These are phyloP conservation scores for Alloscopus bannaensis DNA, from an alignment of 2,888 invertebrate species.

Conservation along the genomic window DNA sequence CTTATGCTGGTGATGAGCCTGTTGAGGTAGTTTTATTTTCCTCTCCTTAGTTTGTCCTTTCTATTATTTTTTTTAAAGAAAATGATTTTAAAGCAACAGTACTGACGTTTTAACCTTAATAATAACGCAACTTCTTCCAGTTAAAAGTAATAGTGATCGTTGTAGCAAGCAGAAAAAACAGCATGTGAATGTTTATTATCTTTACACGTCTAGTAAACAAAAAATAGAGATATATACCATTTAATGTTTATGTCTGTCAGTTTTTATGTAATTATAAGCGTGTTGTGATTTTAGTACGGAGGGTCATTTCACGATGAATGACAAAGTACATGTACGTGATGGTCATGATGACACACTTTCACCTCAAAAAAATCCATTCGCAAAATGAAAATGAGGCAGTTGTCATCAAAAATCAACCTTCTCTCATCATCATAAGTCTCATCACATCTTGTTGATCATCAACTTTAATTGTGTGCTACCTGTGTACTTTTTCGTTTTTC, in stretches of 20 bases:
- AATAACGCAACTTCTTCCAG: slow-evolving; percentile 27
- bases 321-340: slow-evolving; percentile 7
- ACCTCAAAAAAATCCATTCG: neutral
- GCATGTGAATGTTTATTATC: slow-evolving; percentile 22
- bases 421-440: slow-evolving; percentile 1
- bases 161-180: slow-evolving; percentile 3
- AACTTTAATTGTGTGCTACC: slow-evolving; percentile 39
- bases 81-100: slow-evolving; percentile 12
- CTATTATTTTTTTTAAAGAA: neutral
- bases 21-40: neutral
- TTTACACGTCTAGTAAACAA: neutral
- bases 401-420: neutral
- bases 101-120: slow-evolving; percentile 37
- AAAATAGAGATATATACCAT: neutral
- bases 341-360: slow-evolving; percentile 6
- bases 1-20: too few species aligned
- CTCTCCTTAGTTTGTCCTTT: slow-evolving; percentile 27
- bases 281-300: slow-evolving; percentile 29
- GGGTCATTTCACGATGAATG: slow-evolving; percentile 23
- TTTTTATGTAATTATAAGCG: slow-evolving; percentile 14
- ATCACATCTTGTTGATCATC: slow-evolving; percentile 30
- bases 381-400: neutral
- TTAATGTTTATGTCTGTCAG: slow-evolving; percentile 4
- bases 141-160: slow-evolving; percentile 3
- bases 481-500: slow-evolving; percentile 66